These are phyloP conservation scores for Drosophila repleta DNA, from an alignment of 1,140 invertebrate species.

Conservation along the genomic window DNA sequence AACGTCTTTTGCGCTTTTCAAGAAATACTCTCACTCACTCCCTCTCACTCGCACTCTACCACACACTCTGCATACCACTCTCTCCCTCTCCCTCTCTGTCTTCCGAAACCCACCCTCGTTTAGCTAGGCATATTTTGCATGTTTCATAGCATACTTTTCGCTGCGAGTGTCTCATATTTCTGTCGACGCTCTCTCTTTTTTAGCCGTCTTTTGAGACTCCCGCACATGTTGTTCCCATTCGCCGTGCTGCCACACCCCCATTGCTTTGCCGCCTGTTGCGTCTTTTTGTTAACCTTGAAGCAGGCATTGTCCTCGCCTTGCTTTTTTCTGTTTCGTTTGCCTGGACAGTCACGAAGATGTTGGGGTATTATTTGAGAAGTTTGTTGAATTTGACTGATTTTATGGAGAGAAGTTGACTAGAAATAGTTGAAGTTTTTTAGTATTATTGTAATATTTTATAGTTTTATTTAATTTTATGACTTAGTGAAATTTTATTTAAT, in stretches of 20 bases:
- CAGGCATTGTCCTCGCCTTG: conserved; percentile 32
- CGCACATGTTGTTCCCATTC: conserved; percentile 16
- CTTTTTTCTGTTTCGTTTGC: conserved; percentile 24
- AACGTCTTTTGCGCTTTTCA: conserved; percentile 37
- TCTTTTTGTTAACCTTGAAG: conserved; percentile 15
- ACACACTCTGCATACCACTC: neutral
- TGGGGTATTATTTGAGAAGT: too few relatives aligned
- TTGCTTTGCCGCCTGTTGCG: conserved; percentile 53
- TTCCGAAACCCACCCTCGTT: conserved; percentile 48
- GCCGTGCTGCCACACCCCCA: neutral
- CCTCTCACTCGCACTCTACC: neutral
- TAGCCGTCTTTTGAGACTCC: conserved; percentile 4
- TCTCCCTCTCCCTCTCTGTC: neutral
- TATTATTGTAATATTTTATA: too few relatives aligned
- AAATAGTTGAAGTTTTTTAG: too few relatives aligned
- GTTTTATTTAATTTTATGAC: too few relatives aligned
- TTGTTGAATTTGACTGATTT: too few relatives aligned
- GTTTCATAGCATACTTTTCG: conserved; percentile 57
- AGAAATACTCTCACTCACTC: conserved; percentile 12
- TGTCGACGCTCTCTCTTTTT: conserved; percentile 27
- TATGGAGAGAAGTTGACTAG: too few relatives aligned
- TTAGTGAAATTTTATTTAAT: too few relatives aligned
- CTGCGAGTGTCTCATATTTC: conserved; percentile 10
- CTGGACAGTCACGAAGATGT: neutral
- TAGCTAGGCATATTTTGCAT: conserved; percentile 38